Evolutionary conservation across 2,888 invertebrate species (phyloP), one percentile per base, ranked within the genome.

Genomic region (Drosophila formosana): DNA sequence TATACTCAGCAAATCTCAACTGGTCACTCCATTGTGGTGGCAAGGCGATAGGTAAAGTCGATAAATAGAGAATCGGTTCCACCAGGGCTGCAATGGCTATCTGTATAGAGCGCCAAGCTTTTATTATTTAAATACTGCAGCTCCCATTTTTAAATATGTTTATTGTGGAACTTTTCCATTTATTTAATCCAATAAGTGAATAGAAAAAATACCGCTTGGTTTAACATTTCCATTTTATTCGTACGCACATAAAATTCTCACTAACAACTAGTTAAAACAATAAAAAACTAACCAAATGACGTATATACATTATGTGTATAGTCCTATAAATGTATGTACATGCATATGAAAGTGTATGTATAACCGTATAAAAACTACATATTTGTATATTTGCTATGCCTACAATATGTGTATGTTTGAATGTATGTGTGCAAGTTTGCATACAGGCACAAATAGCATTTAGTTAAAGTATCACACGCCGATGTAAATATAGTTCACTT

Each of bases 391-490:
- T 79, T 57, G 73, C 83, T 85, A 85, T 75, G 56, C 63, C 75
- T 68, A 72, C 64, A 77, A 57, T 51, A 41, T 58, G n/a, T 53
- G 26, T 53, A 30, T 45, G 43, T 34, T 18, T 18, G 18, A 30
- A 6, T 39, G 5, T 63, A 37, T 37, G 23, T 51, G n/a, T 43
- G 11, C 23, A 58, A 6, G 5, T 30, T 7, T 60, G 55, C 62
- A 56, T 69, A 69, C 62, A 78, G 61, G 46, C 72, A 69, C 64
- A 79, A 60, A 73, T 83, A 81, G 68, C 60, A 78, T 73, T 73
- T 84, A 76, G 75, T 79, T 88, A 83, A 78, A 89, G 85, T 88
- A 88, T 88, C 88, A 88, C 88, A 88, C 82, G 89, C 89, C 87
- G 88, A 76, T 78, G 63, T 80, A 71, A 66, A 65, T 34, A 46